A percentile compares a stretch with the other conserved stretches of the same genome.
Evolutionary conservation across 2,113 vertebrate species (phyloP).

Genomic region (Tachysurus fulvidraco): DNA sequence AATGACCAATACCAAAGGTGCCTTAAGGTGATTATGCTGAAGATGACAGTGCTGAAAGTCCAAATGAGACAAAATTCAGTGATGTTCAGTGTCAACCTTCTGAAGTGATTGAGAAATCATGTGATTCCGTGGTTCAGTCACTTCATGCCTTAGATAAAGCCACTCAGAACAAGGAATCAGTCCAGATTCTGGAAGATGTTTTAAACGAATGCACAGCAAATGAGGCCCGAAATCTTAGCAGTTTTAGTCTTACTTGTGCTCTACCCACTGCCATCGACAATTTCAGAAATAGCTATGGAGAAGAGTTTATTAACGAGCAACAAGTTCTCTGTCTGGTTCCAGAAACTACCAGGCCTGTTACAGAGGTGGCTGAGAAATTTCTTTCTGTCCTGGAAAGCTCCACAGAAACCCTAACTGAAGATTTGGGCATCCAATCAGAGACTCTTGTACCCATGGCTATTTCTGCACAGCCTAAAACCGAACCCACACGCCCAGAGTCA

Average conservation of each 20-base stretch:
- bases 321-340: not conserved
- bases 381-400: conserved; percentile 80
- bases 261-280: conserved; percentile 57
- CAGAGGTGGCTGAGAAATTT: conserved; percentile 67
- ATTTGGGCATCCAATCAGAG: conserved; percentile 68
- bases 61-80: conserved; percentile 32
- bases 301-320: conserved; percentile 13
- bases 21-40: conserved; percentile 32
- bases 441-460: not conserved
- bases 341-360: conserved; percentile 36
- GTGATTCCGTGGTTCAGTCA: not conserved
- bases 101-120: conserved; percentile 38
- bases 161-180: conserved; percentile 37
- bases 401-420: conserved; percentile 84
- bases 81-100: conserved; percentile 45
- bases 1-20: too few relatives aligned
- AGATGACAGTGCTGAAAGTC: not conserved
- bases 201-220: conserved; percentile 41
- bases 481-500: conserved; percentile 52
- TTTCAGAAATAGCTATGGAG: conserved; percentile 59
- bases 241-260: conserved; percentile 9
- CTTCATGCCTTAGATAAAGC: not conserved
- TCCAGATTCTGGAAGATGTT: conserved; percentile 42
- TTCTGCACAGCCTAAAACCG: conserved; percentile 31
- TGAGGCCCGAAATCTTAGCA: conserved; percentile 23